These are phyloP conservation scores for Listrodromus nycthemerus DNA, from an alignment of 2,888 invertebrate species.

Conservation along the genomic window DNA sequence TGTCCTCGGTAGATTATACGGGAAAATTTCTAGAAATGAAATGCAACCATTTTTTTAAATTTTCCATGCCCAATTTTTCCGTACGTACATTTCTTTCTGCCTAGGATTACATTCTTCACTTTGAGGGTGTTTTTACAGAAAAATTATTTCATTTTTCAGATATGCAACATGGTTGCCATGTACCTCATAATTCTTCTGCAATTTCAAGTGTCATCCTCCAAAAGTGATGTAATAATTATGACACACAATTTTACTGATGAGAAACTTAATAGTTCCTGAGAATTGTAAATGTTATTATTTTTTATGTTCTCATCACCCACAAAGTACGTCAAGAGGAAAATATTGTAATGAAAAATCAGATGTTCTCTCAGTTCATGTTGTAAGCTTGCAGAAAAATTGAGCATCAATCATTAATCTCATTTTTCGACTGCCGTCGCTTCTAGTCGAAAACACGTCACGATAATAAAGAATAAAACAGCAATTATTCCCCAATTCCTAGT, in stretches of 20 bases:
- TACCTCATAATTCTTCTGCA: constrained; percentile 38
- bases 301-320: not conserved
- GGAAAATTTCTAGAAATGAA: not conserved
- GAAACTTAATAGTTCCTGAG: not conserved
- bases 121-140: too few species aligned
- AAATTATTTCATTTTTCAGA: constrained; percentile 12
- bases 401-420: not conserved
- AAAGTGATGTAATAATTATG: not conserved
- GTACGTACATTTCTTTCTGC: not conserved
- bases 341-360: not conserved
- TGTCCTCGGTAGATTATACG: not conserved
- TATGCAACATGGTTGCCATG: constrained; percentile 11
- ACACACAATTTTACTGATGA: not conserved
- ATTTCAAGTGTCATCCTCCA: constrained; percentile 14
- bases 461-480: not conserved
- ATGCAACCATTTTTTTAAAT: not conserved
- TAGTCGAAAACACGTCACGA: not conserved
- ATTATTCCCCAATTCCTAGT: not conserved
- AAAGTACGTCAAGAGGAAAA: not conserved
- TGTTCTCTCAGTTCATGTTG: not conserved
- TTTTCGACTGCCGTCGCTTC: not conserved
- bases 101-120: not conserved
- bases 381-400: not conserved
- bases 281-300: not conserved
- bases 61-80: not conserved